A percentile compares a stretch with the other conserved stretches of the same genome.
phyloP scores from a whole-genome alignment of 2,113 vertebrate genomes.

The Proteles cristata region DNA sequence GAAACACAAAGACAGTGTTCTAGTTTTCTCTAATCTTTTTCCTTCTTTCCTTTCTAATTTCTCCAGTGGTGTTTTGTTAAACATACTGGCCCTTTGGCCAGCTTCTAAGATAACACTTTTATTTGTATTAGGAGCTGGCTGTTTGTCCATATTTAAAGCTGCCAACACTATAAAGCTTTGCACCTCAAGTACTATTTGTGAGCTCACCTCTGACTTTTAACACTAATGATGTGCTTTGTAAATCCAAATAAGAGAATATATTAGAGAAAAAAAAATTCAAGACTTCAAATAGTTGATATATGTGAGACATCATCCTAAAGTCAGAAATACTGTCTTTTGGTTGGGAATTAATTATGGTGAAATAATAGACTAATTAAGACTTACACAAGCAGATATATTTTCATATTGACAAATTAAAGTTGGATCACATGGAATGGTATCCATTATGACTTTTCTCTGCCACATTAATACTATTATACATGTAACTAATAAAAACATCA shows the following conservation, averaged over 20 bases:
- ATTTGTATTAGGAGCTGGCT: slow-evolving; percentile 58
- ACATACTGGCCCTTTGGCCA: slow-evolving; percentile 14
- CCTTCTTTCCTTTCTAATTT: slow-evolving; percentile 59
- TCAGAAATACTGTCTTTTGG: slow-evolving; percentile 25
- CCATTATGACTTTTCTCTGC: slow-evolving; percentile 13
- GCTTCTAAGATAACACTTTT: slow-evolving; percentile 29
- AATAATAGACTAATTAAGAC: slow-evolving; percentile 54
- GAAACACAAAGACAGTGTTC: slow-evolving; percentile 55
- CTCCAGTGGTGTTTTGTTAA: slow-evolving; percentile 56
- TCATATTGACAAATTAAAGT: slow-evolving; percentile 1
- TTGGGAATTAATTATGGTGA: not conserved
- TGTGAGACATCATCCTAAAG: slow-evolving; percentile 37
- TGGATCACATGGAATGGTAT: not conserved
- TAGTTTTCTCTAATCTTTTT: slow-evolving; percentile 64
- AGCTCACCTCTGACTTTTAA: slow-evolving; percentile 72
- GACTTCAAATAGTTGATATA: not conserved
- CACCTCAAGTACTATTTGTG: slow-evolving; percentile 57
- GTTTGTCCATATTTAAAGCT: slow-evolving; percentile 59
- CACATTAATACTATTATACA: not conserved
- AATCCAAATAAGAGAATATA: slow-evolving; percentile 69
- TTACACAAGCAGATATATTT: not conserved
- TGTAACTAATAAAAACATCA: not conserved
- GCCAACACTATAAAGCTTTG: slow-evolving; percentile 44
- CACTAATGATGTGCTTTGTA: slow-evolving; percentile 72
- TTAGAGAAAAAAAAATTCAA: slow-evolving; percentile 49